Evolutionary conservation across 1,140 invertebrate species (phyloP).

Genomic region (Druon quercuslanigerum): DNA sequence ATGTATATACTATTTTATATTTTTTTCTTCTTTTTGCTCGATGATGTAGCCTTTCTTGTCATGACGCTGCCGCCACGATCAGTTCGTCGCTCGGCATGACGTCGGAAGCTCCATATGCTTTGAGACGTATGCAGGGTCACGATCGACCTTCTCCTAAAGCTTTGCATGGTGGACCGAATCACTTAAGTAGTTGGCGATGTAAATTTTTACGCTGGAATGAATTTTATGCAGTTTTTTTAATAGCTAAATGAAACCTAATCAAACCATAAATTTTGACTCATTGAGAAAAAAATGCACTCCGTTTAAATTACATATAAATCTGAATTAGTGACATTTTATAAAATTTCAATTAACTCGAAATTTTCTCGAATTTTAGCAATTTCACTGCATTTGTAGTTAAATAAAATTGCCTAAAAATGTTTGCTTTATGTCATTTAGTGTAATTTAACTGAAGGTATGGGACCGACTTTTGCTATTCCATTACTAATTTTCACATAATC

Average conservation of each 20-base stretch:
- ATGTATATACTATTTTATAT: background rate
- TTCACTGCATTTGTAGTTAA: no score
- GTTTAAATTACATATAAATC: no score
- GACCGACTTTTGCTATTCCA: no score
- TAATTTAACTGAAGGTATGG: no score
- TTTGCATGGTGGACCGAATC: constrained; percentile 1
- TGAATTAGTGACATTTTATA: no score
- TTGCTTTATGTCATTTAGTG: no score
- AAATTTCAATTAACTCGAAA: no score
- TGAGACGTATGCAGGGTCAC: constrained; percentile 13
- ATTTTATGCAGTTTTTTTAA: background rate
- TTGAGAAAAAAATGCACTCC: no score
- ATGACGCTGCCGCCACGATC: background rate
- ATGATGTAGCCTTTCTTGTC: background rate
- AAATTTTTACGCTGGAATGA: background rate
- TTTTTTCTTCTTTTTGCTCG: background rate
- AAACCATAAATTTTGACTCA: no score
- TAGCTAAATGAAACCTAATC: background rate
- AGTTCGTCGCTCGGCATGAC: constrained; percentile 15
- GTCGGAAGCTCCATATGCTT: constrained; percentile 1
- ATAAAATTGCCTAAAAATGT: no score
- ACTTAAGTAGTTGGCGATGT: background rate
- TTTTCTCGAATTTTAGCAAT: no score
- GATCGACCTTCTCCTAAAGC: constrained; percentile 11
- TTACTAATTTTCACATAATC: no score